Conservation (phyloP, 1,140 invertebrate species). For the Oryctes rhinoceros region DNA sequence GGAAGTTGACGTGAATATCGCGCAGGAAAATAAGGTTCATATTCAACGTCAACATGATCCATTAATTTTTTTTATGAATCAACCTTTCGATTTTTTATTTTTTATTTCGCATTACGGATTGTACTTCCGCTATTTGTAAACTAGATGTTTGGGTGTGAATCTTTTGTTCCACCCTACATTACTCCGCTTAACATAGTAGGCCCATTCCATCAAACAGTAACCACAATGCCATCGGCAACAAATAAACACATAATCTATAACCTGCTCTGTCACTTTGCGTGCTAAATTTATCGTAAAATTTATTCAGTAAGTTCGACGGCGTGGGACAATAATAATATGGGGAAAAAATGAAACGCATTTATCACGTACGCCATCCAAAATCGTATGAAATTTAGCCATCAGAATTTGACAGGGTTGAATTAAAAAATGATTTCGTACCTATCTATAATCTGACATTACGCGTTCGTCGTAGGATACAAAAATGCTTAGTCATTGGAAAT, state of each 20-base stretch:
- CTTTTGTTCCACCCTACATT: background rate
- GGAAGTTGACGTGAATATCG: background rate
- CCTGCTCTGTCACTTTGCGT: background rate
- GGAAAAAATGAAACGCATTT: conserved; percentile 28
- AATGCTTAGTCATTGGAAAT: conserved; percentile 13
- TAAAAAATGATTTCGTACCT: conserved; percentile 33
- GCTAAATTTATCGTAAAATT: conserved; percentile 34
- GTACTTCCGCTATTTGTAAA: no score
- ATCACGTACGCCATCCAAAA: conserved; percentile 1
- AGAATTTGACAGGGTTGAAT: conserved; percentile 21
- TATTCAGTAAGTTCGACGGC: conserved; percentile 25
- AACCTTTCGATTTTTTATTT: background rate
- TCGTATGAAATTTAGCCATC: conserved; percentile 34
- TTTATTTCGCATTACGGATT: background rate
- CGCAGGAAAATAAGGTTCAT: background rate
- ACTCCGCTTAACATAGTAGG: no score
- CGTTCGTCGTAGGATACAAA: background rate
- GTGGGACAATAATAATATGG: conserved; percentile 11
- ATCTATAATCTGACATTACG: conserved; percentile 12
- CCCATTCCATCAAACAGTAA: background rate
- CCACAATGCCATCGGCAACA: background rate
- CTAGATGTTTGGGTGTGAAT: no score
- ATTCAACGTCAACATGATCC: background rate
- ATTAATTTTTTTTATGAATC: conserved; percentile 9
- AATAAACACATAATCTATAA: conserved; percentile 7